These are phyloP conservation scores for Hydrophis major DNA, from an alignment of 2,797 vertebrate genomes.

Conservation along the genomic window DNA sequence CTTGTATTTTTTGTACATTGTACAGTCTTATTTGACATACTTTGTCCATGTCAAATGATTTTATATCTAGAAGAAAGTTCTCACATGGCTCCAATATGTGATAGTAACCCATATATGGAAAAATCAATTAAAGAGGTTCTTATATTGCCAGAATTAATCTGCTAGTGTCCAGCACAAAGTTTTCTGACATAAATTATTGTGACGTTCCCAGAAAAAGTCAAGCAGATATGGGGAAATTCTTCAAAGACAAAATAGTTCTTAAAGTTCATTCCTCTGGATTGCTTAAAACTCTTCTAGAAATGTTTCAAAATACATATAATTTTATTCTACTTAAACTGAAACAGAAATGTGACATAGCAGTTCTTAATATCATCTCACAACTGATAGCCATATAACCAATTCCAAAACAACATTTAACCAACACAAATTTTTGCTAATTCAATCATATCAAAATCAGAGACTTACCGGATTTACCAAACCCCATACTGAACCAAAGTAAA, in stretches of 20 bases:
- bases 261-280: neutral
- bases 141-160: neutral
- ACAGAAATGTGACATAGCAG: neutral
- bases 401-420: neutral
- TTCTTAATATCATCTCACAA: neutral
- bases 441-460: neutral
- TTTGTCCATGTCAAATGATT: neutral
- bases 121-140: neutral
- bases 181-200: neutral
- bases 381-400: neutral
- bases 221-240: neutral
- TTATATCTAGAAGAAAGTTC: neutral
- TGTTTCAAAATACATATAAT: neutral
- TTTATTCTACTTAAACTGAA: neutral
- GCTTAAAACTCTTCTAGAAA: neutral
- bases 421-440: neutral
- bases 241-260: neutral
- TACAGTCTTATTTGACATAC: neutral
- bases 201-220: neutral
- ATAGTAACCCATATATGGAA: neutral
- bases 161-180: neutral
- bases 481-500: neutral
- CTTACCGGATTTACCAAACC: neutral
- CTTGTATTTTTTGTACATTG: neutral
- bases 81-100: neutral